phyloP scores from a whole-genome alignment of 1,140 invertebrate species.

The Artemia franciscana region DNA sequence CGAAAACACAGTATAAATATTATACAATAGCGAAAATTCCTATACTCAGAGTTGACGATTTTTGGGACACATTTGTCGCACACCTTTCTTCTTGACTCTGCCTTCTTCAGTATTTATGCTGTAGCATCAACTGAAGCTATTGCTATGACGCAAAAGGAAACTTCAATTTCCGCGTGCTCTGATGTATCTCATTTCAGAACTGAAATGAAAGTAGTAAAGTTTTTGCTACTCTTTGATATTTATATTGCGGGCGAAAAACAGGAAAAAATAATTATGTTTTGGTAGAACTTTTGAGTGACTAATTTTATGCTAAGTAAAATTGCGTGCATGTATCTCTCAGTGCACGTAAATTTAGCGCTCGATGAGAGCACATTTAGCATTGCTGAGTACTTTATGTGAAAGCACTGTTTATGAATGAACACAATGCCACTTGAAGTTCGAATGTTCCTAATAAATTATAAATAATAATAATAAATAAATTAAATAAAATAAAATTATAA shows the following conservation, averaged over 20 bases:
- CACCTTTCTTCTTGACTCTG: not conserved
- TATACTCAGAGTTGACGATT: not conserved
- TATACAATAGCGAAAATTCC: not conserved
- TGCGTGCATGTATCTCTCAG: not conserved
- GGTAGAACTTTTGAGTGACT: not conserved
- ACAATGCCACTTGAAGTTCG: too few species aligned
- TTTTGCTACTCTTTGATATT: too few species aligned
- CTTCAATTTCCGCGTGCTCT: too few species aligned
- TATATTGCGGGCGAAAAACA: not conserved
- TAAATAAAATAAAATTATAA: too few species aligned
- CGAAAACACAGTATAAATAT: not conserved
- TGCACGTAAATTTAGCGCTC: too few species aligned
- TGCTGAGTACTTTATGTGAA: not conserved
- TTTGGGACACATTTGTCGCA: not conserved
- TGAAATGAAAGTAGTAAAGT: not conserved
- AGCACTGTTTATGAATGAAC: not conserved
- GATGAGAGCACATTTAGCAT: not conserved
- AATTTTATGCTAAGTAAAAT: not conserved
- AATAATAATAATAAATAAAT: too few species aligned
- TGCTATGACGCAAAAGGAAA: not conserved
- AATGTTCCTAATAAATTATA: too few species aligned
- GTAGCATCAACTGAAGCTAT: not conserved
- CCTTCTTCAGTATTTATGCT: not conserved
- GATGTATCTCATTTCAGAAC: not conserved
- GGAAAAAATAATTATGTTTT: not conserved